phyloP scores from a whole-genome alignment of 1,140 invertebrate species.

The Drosophila kohkoa region DNA sequence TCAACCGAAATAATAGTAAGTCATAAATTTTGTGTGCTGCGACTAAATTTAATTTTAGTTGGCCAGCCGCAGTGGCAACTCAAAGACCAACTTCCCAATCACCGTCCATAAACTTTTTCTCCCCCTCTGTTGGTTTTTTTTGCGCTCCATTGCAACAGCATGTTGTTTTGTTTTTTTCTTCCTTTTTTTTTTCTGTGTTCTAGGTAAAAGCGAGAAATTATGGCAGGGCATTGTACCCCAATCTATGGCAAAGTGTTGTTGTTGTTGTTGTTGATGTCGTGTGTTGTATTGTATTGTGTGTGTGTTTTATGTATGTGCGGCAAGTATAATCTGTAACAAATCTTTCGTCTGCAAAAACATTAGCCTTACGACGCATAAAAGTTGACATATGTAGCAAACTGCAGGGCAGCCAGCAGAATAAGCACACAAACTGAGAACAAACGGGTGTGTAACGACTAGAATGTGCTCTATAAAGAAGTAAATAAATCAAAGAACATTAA shows the following conservation, averaged over 20 bases:
- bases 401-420: conserved; percentile 36
- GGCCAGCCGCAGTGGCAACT: conserved; percentile 50
- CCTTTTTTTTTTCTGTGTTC: background rate
- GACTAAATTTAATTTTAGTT: conserved; percentile 71
- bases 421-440: conserved; percentile 28
- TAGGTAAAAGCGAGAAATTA: conserved; percentile 59
- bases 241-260: too few species aligned
- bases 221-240: conserved; percentile 33
- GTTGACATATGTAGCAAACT: conserved; percentile 67
- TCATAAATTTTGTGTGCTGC: conserved; percentile 68
- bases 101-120: conserved; percentile 53
- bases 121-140: conserved; percentile 1
- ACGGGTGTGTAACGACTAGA: background rate
- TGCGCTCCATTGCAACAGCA: conserved; percentile 18
- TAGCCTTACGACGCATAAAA: conserved; percentile 74
- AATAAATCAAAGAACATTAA: too few species aligned
- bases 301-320: conserved; percentile 57
- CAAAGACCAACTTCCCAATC: conserved; percentile 54
- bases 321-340: conserved; percentile 74
- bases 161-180: conserved; percentile 19
- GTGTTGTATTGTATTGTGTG: conserved; percentile 24
- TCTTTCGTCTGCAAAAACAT: conserved; percentile 77
- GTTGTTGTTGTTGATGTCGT: background rate
- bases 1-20: conserved; percentile 74
- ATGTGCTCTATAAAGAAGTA: background rate